Evolutionary conservation across 1,140 invertebrate genomes (phyloP).

Genomic region (Macrostomum lignano): DNA sequence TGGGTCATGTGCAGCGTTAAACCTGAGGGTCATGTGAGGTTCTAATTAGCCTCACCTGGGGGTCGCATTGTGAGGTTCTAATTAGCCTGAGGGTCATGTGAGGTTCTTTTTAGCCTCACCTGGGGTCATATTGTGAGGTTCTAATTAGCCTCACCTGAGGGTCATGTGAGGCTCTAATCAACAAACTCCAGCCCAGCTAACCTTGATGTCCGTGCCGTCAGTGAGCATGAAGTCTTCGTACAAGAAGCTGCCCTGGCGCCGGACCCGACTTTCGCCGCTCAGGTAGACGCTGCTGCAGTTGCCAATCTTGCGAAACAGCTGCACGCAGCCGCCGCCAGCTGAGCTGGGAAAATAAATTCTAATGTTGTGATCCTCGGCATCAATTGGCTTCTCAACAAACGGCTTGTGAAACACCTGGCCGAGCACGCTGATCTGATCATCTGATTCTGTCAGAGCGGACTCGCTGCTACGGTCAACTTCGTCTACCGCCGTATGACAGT

Average conservation of each 20-base stretch:
- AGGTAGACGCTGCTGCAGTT: constrained; percentile 88
- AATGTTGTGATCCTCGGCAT: constrained; percentile 96
- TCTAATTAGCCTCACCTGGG: too few relatives aligned
- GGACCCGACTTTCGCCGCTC: constrained; percentile 71
- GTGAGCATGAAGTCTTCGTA: constrained; percentile 99
- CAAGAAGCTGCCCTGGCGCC: constrained; percentile 87
- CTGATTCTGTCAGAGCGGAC: constrained; percentile 69
- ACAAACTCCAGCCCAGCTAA: too few relatives aligned
- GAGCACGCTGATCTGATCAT: constrained; percentile 80
- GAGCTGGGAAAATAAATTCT: constrained; percentile 98
- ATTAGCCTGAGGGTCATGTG: too few relatives aligned
- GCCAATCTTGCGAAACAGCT: constrained; percentile 89
- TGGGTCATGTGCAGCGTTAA: too few relatives aligned
- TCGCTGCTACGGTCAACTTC: constrained; percentile 42
- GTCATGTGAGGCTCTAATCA: too few relatives aligned
- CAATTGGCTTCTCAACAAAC: constrained; percentile 91
- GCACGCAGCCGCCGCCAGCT: constrained; percentile 75
- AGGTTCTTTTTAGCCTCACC: too few relatives aligned
- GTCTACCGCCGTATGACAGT: constrained; percentile 51
- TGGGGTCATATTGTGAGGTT: too few relatives aligned
- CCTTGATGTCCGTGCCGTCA: constrained; percentile 72
- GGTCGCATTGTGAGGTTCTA: too few relatives aligned
- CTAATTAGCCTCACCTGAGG: too few relatives aligned
- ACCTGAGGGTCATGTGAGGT: too few relatives aligned
- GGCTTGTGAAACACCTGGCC: constrained; percentile 88